phyloP scores from a whole-genome alignment of 2,797 vertebrate species.

The Smutsia temminckii region DNA sequence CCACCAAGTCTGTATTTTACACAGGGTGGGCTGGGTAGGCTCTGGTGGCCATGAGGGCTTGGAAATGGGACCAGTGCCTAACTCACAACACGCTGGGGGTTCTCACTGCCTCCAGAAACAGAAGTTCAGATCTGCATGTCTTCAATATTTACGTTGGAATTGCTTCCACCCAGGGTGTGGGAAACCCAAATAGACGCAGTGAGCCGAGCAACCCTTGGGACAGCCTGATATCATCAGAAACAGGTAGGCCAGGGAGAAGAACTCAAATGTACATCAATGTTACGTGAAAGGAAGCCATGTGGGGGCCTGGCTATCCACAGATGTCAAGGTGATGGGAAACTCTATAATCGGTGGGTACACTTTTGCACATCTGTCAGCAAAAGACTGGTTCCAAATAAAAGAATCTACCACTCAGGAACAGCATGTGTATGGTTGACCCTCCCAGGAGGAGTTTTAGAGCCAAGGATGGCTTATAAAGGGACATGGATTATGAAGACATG shows the following conservation, averaged over 20 bases:
- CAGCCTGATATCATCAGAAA: constrained; percentile 47
- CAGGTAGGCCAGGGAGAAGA: constrained; percentile 59
- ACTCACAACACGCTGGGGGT: constrained; percentile 70
- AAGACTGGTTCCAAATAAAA: constrained; percentile 59
- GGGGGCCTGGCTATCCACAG: constrained; percentile 64
- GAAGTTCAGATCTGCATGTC: constrained; percentile 58
- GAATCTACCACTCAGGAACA: constrained; percentile 26
- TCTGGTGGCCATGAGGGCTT: neutral
- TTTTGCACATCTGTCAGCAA: constrained; percentile 77
- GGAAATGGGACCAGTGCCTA: constrained; percentile 35
- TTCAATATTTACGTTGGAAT: constrained; percentile 54
- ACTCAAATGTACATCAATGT: constrained; percentile 69
- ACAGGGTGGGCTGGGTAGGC: neutral
- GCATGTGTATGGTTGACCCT: constrained; percentile 53
- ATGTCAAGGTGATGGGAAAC: constrained; percentile 69
- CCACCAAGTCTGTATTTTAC: neutral
- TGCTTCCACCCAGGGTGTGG: constrained; percentile 51
- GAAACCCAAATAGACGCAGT: neutral
- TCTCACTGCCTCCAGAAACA: constrained; percentile 67
- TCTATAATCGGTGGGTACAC: constrained; percentile 59
- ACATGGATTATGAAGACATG: constrained; percentile 35
- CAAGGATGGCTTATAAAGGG: constrained; percentile 53
- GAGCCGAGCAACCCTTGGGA: constrained; percentile 40
- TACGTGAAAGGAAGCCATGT: constrained; percentile 68
- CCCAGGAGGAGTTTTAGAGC: constrained; percentile 57